Base-by-base conservation (phyloP, 2,888 invertebrate species). In the Leptogaster cylindrica region DNA sequence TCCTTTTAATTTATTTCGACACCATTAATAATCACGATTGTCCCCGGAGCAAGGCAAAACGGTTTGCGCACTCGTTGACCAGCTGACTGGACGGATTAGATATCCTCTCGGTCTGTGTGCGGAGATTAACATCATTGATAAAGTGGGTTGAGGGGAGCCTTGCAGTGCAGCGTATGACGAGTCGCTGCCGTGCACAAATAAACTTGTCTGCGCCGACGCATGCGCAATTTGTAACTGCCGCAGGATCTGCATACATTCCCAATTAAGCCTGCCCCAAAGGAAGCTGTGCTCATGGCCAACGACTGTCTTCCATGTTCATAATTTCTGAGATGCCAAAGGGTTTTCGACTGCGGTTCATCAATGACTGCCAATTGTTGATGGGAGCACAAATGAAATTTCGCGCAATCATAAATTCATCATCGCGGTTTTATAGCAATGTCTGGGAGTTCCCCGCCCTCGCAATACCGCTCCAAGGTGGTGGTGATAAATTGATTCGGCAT, bases 401-500 rank as follows among this genome's bases (percentile, higher is more conserved):
- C 31, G 20, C 31, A 52, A 52, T 52, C n/a, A 52, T 52, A 52
- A 52, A 52, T 52, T n/a, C 18, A 16, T 52, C 18, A 12, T 52
- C 31, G 51, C 31, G 16, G 25, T 23, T 12, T 20, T 23, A 48
- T 10, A 50, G 33, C 28, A 4, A 6, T 39, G 25, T 41, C 50
- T 28, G 28, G 58, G 36, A n/a, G n/a, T 8, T 31, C 31, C 5
- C 31, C 6, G 31, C 31, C 31, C 6, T 8, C 5, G 31, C 6
- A 31, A 8, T 12, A 39, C 31, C 33, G 39, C 36, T 25, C 50
- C 51, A 31, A 39, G 44, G 41, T 51, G 50, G 39, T 52, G 23
- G 39, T 68, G 68, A 68, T 68, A 68, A 68, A 68, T 68, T 65
- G 68, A 61, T 61, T 50, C 36, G 61, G 55, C 36, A 50, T 50